Evolutionary conservation across 2,797 vertebrate genomes (phyloP).

Genomic region (Mormyrops attenuatus): DNA sequence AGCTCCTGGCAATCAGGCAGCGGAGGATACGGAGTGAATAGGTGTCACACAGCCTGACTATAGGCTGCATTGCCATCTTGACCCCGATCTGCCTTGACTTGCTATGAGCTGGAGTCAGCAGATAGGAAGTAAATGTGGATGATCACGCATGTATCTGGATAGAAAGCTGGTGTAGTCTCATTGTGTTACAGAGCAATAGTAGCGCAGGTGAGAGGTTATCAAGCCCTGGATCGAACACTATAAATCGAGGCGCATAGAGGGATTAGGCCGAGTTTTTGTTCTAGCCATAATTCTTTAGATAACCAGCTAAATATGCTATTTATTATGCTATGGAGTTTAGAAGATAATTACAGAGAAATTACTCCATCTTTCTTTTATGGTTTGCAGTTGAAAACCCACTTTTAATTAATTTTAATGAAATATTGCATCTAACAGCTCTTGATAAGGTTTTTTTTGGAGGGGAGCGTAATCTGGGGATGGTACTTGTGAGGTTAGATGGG

Average conservation of each 20-base stretch:
- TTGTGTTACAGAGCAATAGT: neutral
- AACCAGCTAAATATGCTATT: neutral
- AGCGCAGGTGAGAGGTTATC: neutral
- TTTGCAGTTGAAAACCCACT: neutral
- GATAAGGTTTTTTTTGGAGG: neutral
- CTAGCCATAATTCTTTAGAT: neutral
- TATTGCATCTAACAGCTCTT: neutral
- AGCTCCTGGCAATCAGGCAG: neutral
- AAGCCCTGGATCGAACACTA: neutral
- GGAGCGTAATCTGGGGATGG: neutral
- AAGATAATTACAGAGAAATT: neutral
- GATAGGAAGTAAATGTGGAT: neutral
- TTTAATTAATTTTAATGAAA: neutral
- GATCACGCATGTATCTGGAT: neutral
- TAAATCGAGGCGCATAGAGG: neutral
- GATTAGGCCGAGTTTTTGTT: neutral
- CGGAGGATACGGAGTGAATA: neutral
- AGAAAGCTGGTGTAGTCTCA: neutral
- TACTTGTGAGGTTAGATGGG: neutral
- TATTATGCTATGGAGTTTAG: neutral
- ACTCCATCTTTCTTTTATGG: neutral
- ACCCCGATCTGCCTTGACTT: neutral
- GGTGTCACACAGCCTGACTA: neutral
- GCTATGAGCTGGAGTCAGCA: neutral
- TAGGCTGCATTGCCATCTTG: neutral